Conservation (phyloP, 2,113 vertebrate genomes). For the Odobenus rosmarus region DNA sequence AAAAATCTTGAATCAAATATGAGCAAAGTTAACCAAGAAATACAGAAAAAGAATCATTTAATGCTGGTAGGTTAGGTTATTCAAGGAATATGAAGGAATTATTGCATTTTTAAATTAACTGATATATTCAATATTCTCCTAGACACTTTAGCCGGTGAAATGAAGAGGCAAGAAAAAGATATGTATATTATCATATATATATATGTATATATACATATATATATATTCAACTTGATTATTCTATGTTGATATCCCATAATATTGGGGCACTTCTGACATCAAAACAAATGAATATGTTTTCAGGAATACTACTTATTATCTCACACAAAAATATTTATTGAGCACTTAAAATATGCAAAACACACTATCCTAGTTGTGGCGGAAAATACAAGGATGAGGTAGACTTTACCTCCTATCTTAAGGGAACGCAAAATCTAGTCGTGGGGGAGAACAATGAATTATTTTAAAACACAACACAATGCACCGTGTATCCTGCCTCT, state of each 20-base stretch:
- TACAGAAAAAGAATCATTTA: neutral
- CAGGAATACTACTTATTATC: neutral
- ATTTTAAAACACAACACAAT: neutral
- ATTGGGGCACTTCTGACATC: neutral
- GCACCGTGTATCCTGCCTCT: neutral
- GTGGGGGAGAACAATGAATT: neutral
- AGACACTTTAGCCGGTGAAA: neutral
- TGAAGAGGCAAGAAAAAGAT: neutral
- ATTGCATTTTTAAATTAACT: neutral
- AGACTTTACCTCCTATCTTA: neutral
- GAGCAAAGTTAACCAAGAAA: neutral
- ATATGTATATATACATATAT: neutral
- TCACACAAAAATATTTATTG: neutral
- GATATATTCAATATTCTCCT: neutral
- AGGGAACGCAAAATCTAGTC: neutral
- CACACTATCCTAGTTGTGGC: neutral
- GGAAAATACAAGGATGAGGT: neutral
- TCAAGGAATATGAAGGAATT: neutral
- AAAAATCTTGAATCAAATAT: neutral
- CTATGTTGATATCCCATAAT: neutral
- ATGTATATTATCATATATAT: neutral
- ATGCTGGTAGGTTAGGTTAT: neutral
- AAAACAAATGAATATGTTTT: neutral
- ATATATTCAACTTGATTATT: neutral
- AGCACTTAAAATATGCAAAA: neutral